These are phyloP conservation scores for Ylistrum balloti DNA, from an alignment of 1,140 invertebrate genomes.

Conservation along the genomic window DNA sequence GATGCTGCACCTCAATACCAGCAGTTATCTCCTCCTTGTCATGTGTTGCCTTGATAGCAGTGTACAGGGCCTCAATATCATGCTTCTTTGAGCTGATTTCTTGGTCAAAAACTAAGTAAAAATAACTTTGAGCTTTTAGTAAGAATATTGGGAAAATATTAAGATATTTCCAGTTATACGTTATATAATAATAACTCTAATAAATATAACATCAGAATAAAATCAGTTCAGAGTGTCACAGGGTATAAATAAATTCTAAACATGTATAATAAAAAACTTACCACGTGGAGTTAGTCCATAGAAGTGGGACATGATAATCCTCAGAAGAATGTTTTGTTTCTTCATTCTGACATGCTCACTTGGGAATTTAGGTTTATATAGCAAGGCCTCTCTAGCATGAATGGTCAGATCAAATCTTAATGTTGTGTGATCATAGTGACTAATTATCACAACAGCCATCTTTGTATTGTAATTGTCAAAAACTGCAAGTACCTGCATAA, in stretches of 20 bases:
- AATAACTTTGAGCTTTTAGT: neutral
- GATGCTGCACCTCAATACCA: constrained; percentile 83
- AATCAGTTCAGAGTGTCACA: neutral
- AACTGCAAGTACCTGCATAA: constrained; percentile 52
- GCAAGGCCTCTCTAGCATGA: constrained; percentile 62
- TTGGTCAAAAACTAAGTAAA: neutral
- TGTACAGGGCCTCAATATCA: constrained; percentile 82
- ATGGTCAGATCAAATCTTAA: constrained; percentile 61
- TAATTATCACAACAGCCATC: constrained; percentile 15
- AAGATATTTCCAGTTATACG: too few relatives aligned
- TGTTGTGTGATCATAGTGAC: constrained; percentile 51
- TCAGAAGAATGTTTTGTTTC: constrained; percentile 57
- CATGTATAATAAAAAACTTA: too few relatives aligned
- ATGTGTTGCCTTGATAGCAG: constrained; percentile 79
- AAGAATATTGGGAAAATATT: too few relatives aligned
- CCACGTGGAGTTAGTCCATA: constrained; percentile 64
- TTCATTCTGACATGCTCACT: constrained; percentile 68
- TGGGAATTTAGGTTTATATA: constrained; percentile 65
- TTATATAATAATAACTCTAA: too few relatives aligned
- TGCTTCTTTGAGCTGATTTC: constrained; percentile 74
- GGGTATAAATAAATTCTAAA: too few relatives aligned
- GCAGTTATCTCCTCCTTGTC: constrained; percentile 1
- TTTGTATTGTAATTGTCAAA: constrained; percentile 57
- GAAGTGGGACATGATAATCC: constrained; percentile 73
- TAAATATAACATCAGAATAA: too few relatives aligned